Evolutionary conservation across 2,113 vertebrate genomes (phyloP).

Genomic region (Barnardius zonarius): DNA sequence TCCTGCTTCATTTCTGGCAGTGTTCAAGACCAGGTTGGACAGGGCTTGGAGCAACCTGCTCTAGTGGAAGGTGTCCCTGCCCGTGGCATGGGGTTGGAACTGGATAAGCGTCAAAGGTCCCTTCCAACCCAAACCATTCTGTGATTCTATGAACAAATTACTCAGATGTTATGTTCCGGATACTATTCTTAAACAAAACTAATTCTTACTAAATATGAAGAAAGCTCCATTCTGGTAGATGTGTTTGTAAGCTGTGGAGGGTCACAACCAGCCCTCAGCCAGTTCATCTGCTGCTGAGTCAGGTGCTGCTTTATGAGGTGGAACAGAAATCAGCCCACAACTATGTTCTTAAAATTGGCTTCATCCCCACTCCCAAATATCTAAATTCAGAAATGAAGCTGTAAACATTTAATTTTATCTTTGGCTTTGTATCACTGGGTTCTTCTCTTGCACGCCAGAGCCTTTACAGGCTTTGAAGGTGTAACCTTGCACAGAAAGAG

Average conservation of each 20-base stretch:
- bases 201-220: not conserved
- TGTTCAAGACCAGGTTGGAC: not conserved
- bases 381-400: not conserved
- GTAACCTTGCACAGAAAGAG: conserved; percentile 7
- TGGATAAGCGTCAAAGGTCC: not conserved
- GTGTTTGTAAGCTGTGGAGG: not conserved
- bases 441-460: conserved; percentile 8
- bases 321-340: not conserved
- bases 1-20: not conserved
- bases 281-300: not conserved
- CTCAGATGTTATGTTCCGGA: not conserved
- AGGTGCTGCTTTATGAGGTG: not conserved
- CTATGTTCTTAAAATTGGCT: not conserved
- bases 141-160: not conserved
- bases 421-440: not conserved
- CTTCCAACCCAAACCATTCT: not conserved
- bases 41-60: not conserved
- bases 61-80: not conserved
- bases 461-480: conserved; percentile 40
- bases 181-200: not conserved
- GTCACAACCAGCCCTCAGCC: not conserved
- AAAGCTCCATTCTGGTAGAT: not conserved
- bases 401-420: not conserved
- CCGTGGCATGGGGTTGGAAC: not conserved
- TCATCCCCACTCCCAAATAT: not conserved